Base-by-base conservation (phyloP, 2,113 vertebrate species). In the Platysteira castanea region DNA sequence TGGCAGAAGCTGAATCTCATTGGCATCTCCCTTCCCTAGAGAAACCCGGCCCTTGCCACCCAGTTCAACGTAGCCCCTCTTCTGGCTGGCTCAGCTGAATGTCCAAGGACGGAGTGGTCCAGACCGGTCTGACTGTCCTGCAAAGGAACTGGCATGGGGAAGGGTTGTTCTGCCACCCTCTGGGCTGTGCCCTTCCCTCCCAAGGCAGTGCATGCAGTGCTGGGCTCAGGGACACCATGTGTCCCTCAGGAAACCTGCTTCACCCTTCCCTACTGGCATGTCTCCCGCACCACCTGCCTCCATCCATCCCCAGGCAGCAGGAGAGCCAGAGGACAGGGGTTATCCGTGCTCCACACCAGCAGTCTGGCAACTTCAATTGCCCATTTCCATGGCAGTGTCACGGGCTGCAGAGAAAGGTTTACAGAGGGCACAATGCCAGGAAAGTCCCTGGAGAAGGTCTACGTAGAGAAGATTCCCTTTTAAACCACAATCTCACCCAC, bases 11-110 rank as follows among this genome's bases (percentile, higher is more conserved):
- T n/a, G 17, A 73, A 65, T n/a, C 41, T 50, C 60, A n/a, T 1
- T 54, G 56, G 21, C 37, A 26, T 50, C 74, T 60, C 28, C 24
- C 3, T 68, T 11, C 22, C 35, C 19, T 44, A 10, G 22, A 47
- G 39, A 70, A 70, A 60, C 15, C 19, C 0, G 0, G 12, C 13
- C 35, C 15, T 74, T 81, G 60, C 33, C 57, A 60, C 28, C 18
- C 3, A 1, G 17, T 68, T 41, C 6, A 3, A 23, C 0, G 1
- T 5, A 30, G n/a, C 17, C 8, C 9, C 64, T 67, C 15, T 68
- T 68, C 50, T 76, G 61, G 19, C 61, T 8, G 3, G 17, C 35
- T 87, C 26, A 13, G 41, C 59, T 67, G 68, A 84, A 37, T 2
- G 3, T 47, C 42, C 64, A 61, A 53, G n/a, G 23, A 37, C 13